Percentiles rank a stretch among this genome's conserved stretches.
These are phyloP conservation scores for Xylota sylvarum DNA, from an alignment of 2,888 invertebrate genomes.

Conservation along the genomic window DNA sequence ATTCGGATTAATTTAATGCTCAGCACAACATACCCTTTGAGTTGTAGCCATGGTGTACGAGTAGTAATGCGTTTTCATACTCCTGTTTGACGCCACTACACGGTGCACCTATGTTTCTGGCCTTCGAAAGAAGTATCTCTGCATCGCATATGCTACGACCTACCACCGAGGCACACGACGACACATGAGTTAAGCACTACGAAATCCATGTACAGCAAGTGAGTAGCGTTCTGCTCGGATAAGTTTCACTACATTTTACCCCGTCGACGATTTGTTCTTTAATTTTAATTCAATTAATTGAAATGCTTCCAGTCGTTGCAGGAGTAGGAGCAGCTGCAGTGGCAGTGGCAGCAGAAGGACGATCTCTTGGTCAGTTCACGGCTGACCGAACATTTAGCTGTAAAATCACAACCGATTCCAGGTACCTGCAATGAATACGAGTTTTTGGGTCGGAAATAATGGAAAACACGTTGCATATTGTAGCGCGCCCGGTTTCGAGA, in stretches of 20 bases:
- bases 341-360: constrained; percentile 27
- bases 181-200: constrained; percentile 61
- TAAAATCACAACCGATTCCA: constrained; percentile 52
- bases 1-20: constrained; percentile 62
- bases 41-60: constrained; percentile 18
- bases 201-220: constrained; percentile 51
- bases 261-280: constrained; percentile 70
- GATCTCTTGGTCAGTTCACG: constrained; percentile 50
- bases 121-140: constrained; percentile 4
- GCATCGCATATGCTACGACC: constrained; percentile 5
- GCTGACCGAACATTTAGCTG: constrained; percentile 44
- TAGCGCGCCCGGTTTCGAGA: constrained; percentile 35
- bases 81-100: constrained; percentile 54
- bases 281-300: constrained; percentile 76
- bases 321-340: constrained; percentile 4
- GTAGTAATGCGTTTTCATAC: constrained; percentile 53
- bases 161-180: constrained; percentile 46
- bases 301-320: constrained; percentile 50
- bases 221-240: constrained; percentile 49
- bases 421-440: neutral
- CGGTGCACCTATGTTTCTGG: constrained; percentile 47
- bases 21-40: constrained; percentile 48
- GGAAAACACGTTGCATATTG: constrained; percentile 53
- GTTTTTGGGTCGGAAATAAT: constrained; percentile 67
- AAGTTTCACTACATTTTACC: constrained; percentile 55